Evolutionary conservation across 2,888 invertebrate genomes (phyloP).

Genomic region (Liopterus haemorrhoidalis): DNA sequence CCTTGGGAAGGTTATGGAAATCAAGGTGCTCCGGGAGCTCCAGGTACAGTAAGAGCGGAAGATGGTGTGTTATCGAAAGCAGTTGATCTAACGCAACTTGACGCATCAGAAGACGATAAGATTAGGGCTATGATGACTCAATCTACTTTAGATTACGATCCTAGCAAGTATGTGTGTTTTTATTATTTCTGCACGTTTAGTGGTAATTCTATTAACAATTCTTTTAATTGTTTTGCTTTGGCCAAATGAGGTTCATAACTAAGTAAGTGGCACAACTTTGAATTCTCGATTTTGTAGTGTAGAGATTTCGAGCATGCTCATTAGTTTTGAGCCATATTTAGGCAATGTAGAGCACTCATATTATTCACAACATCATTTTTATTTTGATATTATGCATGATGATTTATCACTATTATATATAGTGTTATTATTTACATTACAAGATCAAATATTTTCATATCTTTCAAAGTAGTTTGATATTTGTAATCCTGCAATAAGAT

Average conservation of each 20-base stretch:
- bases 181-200: no score
- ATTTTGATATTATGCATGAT: no score
- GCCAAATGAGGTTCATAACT: constrained; percentile 34
- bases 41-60: constrained; percentile 43
- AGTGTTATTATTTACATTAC: no score
- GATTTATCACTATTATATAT: no score
- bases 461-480: no score
- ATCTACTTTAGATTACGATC: constrained; percentile 94
- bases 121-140: constrained; percentile 97
- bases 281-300: no score
- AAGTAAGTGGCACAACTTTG: constrained; percentile 34
- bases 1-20: constrained; percentile 57
- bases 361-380: no score
- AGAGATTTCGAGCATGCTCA: constrained; percentile 11
- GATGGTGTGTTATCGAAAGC: constrained; percentile 55
- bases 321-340: constrained; percentile 23
- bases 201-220: no score
- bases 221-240: constrained; percentile 27
- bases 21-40: constrained; percentile 43
- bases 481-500: no score
- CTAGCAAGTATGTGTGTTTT: constrained; percentile 70
- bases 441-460: no score
- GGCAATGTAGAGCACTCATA: no score
- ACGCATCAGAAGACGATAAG: constrained; percentile 95
- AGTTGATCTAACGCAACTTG: constrained; percentile 80